Conservation (phyloP, 2,797 vertebrate genomes). For the Florisuga fusca region DNA sequence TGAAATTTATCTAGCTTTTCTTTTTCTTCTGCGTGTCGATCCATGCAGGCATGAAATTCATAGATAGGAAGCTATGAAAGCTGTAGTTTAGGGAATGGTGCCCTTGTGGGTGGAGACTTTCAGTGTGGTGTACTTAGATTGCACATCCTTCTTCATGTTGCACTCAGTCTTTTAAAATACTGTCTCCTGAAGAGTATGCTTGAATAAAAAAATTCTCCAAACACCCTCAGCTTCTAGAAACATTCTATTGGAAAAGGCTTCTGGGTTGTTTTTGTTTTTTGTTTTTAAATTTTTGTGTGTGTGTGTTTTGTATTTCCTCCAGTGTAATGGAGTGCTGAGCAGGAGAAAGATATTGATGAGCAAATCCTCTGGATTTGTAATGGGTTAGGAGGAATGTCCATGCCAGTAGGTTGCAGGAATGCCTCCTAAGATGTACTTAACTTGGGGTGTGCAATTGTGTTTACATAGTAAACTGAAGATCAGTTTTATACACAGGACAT, state of each 20-base stretch:
- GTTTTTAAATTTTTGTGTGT: too few species aligned
- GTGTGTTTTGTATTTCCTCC: neutral
- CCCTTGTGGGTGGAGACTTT: neutral
- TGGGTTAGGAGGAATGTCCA: neutral
- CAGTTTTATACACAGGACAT: neutral
- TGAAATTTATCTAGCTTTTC: neutral
- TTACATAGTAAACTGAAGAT: slow-evolving; percentile 21
- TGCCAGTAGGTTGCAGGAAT: slow-evolving; percentile 1
- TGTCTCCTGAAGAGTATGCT: neutral
- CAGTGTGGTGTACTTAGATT: neutral
- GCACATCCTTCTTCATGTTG: neutral
- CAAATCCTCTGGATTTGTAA: neutral
- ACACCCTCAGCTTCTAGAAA: neutral
- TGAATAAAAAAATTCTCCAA: neutral
- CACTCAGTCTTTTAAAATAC: neutral
- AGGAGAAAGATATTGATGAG: neutral
- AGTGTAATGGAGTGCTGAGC: neutral
- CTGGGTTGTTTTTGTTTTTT: neutral
- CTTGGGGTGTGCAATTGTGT: neutral
- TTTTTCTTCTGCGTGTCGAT: neutral
- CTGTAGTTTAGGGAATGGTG: neutral
- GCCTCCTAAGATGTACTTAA: neutral
- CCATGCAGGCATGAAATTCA: neutral
- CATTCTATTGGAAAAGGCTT: neutral
- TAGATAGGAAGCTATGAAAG: neutral